phyloP scores from a whole-genome alignment of 2,113 vertebrate species.

The Callospermophilus lateralis region DNA sequence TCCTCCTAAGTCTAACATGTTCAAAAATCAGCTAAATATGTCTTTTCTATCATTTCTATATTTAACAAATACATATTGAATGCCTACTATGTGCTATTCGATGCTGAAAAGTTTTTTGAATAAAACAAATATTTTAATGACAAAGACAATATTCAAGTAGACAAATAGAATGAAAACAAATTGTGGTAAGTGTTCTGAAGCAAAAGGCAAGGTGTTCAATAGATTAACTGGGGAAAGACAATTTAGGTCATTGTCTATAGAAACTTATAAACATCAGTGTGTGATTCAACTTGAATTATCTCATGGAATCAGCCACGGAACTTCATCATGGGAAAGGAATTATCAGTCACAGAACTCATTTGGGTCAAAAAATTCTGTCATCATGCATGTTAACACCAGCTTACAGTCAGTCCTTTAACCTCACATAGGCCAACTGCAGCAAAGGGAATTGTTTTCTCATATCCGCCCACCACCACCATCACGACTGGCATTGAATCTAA shows the following conservation, averaged over 20 bases:
- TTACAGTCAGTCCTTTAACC: not conserved
- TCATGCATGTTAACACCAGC: not conserved
- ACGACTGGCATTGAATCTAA: not conserved
- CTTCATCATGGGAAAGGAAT: conserved; percentile 32
- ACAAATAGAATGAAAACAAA: conserved; percentile 18
- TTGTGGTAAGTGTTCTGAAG: not conserved
- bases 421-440: not conserved
- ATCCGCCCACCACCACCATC: not conserved
- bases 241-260: conserved; percentile 1
- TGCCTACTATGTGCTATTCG: not conserved
- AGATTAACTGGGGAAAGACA: conserved; percentile 9
- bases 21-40: not conserved
- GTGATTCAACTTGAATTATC: conserved; percentile 36
- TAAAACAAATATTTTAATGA: conserved; percentile 32
- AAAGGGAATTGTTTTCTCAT: not conserved
- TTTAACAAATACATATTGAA: not conserved
- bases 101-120: not conserved
- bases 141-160: not conserved
- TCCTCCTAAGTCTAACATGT: not conserved
- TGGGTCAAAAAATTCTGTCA: conserved; percentile 44
- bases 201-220: not conserved
- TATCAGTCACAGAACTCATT: conserved; percentile 1
- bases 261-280: not conserved
- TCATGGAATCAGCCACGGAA: not conserved
- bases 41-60: not conserved